Percentiles rank a stretch among this genome's conserved stretches.
phyloP scores from a whole-genome alignment of 2,888 invertebrate genomes.

The Cyclophora punctaria region DNA sequence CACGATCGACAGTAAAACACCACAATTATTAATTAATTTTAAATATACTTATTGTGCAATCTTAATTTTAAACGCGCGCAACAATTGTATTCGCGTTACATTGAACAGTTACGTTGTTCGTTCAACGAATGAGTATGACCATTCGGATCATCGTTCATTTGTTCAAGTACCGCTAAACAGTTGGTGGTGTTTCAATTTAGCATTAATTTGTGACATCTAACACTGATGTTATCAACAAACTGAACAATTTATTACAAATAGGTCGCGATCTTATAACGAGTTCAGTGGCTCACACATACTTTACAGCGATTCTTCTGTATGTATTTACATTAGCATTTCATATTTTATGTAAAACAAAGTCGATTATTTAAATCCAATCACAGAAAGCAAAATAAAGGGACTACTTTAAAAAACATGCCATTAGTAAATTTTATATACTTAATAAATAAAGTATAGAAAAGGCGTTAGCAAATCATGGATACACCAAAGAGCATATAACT shows the following conservation, averaged over 20 bases:
- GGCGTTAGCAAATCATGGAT: too few species aligned
- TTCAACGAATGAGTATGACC: too few species aligned
- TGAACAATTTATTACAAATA: conserved; percentile 19
- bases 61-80: conserved; percentile 28
- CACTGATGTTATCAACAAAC: conserved; percentile 31
- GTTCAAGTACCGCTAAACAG: background rate
- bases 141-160: too few species aligned
- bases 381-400: too few species aligned
- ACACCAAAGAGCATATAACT: too few species aligned
- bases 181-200: conserved; percentile 36
- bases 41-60: conserved; percentile 31
- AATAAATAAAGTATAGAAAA: too few species aligned
- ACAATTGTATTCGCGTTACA: conserved; percentile 23
- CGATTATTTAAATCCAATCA: too few species aligned
- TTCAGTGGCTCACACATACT: background rate
- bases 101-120: conserved; percentile 20
- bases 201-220: conserved; percentile 38
- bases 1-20: conserved; percentile 22
- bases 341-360: too few species aligned
- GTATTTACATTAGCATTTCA: too few species aligned
- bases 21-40: conserved; percentile 25
- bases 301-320: too few species aligned
- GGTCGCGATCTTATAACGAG: conserved; percentile 10
- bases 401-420: too few species aligned
- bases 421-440: too few species aligned